Evolutionary conservation across 2,888 invertebrate genomes (phyloP).

Genomic region (Augiades crinisus): DNA sequence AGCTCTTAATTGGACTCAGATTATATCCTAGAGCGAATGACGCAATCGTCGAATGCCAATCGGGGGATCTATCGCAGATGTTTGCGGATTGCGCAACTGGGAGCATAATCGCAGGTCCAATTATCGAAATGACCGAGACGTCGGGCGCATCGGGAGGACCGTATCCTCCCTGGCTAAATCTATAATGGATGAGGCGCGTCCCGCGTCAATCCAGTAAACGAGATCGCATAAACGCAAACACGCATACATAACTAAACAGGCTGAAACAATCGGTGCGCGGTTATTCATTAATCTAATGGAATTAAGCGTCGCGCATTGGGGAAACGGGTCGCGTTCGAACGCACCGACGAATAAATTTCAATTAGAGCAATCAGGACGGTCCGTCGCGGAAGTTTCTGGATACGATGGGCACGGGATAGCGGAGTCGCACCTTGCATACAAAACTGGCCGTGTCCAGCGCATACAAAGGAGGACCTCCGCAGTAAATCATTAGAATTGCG

Average conservation of each 20-base stretch:
- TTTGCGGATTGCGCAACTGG: slow-evolving; percentile 63
- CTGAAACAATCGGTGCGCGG: slow-evolving; percentile 47
- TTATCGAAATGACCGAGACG: slow-evolving; percentile 76
- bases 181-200: slow-evolving; percentile 79
- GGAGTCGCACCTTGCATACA: slow-evolving; percentile 59
- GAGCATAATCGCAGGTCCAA: slow-evolving; percentile 60
- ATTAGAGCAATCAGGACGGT: slow-evolving; percentile 69
- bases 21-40: slow-evolving; percentile 52
- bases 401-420: slow-evolving; percentile 58
- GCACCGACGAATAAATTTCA: slow-evolving; percentile 64
- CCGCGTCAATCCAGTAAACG: slow-evolving; percentile 72
- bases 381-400: slow-evolving; percentile 65
- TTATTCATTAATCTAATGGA: slow-evolving; percentile 57
- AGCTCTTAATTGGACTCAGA: slow-evolving; percentile 63
- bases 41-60: slow-evolving; percentile 62
- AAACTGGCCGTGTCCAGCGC: slow-evolving; percentile 53
- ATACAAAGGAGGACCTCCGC: slow-evolving; percentile 73
- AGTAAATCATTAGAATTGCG: slow-evolving; percentile 76
- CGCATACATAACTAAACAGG: slow-evolving; percentile 62
- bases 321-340: slow-evolving; percentile 51
- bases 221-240: slow-evolving; percentile 66
- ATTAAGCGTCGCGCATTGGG: slow-evolving; percentile 38
- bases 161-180: slow-evolving; percentile 68
- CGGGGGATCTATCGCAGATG: slow-evolving; percentile 67
- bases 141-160: slow-evolving; percentile 53